These are phyloP conservation scores for Dioctria rufipes DNA, from an alignment of 2,888 invertebrate genomes.

Conservation along the genomic window DNA sequence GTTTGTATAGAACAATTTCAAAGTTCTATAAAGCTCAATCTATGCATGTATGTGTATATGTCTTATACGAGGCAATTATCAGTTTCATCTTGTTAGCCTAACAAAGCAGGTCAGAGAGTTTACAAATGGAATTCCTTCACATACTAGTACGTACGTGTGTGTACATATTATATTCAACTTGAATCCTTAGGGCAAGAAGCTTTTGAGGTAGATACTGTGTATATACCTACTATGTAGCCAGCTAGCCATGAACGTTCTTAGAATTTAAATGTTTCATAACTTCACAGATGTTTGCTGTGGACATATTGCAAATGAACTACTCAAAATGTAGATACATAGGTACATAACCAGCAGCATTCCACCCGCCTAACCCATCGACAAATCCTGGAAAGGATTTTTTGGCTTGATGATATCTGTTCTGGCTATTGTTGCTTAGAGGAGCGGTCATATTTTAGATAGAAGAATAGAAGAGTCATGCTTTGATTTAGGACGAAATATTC, in stretches of 20 bases:
- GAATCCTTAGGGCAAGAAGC: conserved; percentile 8
- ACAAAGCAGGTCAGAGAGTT: conserved; percentile 17
- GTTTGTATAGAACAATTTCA: too few relatives aligned
- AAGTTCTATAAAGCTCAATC: too few relatives aligned
- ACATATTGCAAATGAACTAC: conserved; percentile 36
- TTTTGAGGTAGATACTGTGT: not conserved
- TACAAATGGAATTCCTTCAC: conserved; percentile 29
- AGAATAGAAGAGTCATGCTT: not conserved
- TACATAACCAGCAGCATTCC: conserved; percentile 3
- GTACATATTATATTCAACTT: not conserved
- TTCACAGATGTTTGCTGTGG: conserved; percentile 40
- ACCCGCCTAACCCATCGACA: not conserved
- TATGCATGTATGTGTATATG: too few relatives aligned
- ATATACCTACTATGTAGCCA: not conserved
- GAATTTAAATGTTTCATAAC: conserved; percentile 46
- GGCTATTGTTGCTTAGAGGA: not conserved
- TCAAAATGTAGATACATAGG: not conserved
- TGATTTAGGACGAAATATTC: conserved; percentile 11
- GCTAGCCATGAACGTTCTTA: conserved; percentile 26
- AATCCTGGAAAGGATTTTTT: conserved; percentile 21
- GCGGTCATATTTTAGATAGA: not conserved
- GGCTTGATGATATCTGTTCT: not conserved
- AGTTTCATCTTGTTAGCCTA: conserved; percentile 30
- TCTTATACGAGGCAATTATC: conserved; percentile 7
- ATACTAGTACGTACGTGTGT: not conserved